Evolutionary conservation across 2,113 vertebrate genomes (phyloP), one percentile per base, ranked within the genome.

Genomic region (Carlito syrichta): DNA sequence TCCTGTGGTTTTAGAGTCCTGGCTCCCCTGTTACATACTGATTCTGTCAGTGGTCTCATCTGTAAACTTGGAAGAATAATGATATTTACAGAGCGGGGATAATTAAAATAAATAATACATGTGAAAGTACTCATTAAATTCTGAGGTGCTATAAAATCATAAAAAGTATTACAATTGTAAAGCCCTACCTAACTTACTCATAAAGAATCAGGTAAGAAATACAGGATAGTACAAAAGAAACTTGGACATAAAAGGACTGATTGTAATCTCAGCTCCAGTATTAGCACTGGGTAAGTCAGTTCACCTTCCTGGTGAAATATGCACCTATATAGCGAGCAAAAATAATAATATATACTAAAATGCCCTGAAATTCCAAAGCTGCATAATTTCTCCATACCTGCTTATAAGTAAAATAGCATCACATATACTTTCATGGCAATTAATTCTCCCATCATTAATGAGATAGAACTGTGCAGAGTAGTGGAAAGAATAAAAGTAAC

Each of bases 341-440:
- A 68, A 68, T 20, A 50, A 40, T 3, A 90, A 19, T 14, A 12
- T 1, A 3, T 0, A 35, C 35, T 32, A 40, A 35, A 10, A 0
- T 40, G 60, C 9, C 14, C 62, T 38, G 9, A 38, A 43, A 92
- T 20, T 66, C 74, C 22, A 9, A 86, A 50, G 22, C 22, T 8
- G 10, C 1, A 1, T 68, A 23, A 60, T 60, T 71, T 84, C 52
- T 22, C n/a, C 10, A 25, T 3, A 38, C 35, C 62, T 86, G 16
- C 23, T 91, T 89, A n/a, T 45, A 74, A 74, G 23, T 62, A 52
- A 85, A 71, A 79, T 30, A 14, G 20, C 87, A 74, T n/a, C n/a
- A 27, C 22, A 10, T 43, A 35, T 17, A 7, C 30, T 74, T 96
- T 89, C 0, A 10, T 5, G 50, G 6, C 23, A 58, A n/a, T 85